Evolutionary conservation across 2,797 vertebrate species (phyloP), one percentile per base, ranked within the genome.

Genomic region (Gambusia yucatana): DNA sequence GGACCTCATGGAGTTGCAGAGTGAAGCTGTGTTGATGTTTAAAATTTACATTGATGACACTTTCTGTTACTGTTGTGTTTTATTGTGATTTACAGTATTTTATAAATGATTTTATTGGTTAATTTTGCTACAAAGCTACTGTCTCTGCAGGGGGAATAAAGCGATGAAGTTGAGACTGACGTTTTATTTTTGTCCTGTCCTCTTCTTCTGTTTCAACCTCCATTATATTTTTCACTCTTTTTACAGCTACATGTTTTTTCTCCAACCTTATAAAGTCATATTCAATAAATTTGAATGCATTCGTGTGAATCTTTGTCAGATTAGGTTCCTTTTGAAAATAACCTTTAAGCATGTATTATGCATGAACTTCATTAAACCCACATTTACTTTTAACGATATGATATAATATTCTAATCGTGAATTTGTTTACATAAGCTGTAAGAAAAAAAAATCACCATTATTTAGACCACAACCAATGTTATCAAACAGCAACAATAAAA

Each of bases 11-110:
- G 79, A 84, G 55, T 9, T 41, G 13, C 17, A 61, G 83, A 76
- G 82, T 82, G 74, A 71, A 25, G 61, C 55, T 72, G 73, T 73
- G 36, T 46, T 22, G 71, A 83, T 71, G 59, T 76, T 85, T 71
- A 72, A 33, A n/a, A 41, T 14, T 8, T n/a, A 55, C 59, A 16
- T 9, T 76, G 17, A 41, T 67, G 61, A 10, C 61, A 22, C 33
- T 9, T 36, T 17, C 1, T 65, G 17, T 22, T 33, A 63, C 20
- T 63, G 2, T 36, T 63, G 6, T 16, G 2, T 36, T 63, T 65
- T 65, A 39, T 17, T 65, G 6, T 3, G 7, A 20, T 20, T 65
- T 65, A 22, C 8, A 0, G 33, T 22, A 20, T 61, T 3, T 65
- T 22, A 10, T 4, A 4, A 17, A 11, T 25, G 3, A 41, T 67